phyloP scores from a whole-genome alignment of 2,888 invertebrate species.

The Arenicola marina region DNA sequence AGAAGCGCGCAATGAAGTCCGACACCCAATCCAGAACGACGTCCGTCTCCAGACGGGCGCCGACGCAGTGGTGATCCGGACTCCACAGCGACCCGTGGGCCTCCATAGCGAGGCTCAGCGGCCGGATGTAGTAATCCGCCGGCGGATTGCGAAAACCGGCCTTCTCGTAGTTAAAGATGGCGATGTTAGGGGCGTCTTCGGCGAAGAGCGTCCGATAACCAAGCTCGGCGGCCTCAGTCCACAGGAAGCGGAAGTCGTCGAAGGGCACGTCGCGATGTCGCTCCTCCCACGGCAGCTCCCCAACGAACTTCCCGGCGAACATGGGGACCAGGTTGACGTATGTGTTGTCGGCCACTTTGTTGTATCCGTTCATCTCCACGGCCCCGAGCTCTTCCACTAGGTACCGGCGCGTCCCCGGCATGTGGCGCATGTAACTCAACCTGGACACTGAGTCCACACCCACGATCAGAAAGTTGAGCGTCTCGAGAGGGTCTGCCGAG shows the following conservation, averaged over 20 bases:
- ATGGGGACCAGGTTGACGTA: slow-evolving; percentile 87
- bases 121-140: slow-evolving; percentile 81
- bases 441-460: slow-evolving; percentile 87
- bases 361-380: slow-evolving; percentile 83
- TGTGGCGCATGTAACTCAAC: slow-evolving; percentile 81
- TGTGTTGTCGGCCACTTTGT: slow-evolving; percentile 93
- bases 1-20: slow-evolving; percentile 68
- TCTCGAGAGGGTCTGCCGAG: slow-evolving; percentile 35
- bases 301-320: slow-evolving; percentile 68
- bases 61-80: slow-evolving; percentile 66
- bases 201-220: slow-evolving; percentile 80
- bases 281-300: slow-evolving; percentile 52
- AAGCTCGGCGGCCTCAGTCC: slow-evolving; percentile 75
- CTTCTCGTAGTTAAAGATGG: slow-evolving; percentile 79
- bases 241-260: slow-evolving; percentile 81
- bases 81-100: slow-evolving; percentile 39
- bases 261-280: slow-evolving; percentile 49
- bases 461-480: slow-evolving; percentile 75
- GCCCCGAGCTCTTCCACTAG: slow-evolving; percentile 70
- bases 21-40: slow-evolving; percentile 70
- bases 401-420: slow-evolving; percentile 71
- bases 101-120: slow-evolving; percentile 70
- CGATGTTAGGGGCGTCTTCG: slow-evolving; percentile 80
- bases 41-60: slow-evolving; percentile 71
- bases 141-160: slow-evolving; percentile 77